phyloP scores from a whole-genome alignment of 2,888 invertebrate species.

The Parnassius smintheus region DNA sequence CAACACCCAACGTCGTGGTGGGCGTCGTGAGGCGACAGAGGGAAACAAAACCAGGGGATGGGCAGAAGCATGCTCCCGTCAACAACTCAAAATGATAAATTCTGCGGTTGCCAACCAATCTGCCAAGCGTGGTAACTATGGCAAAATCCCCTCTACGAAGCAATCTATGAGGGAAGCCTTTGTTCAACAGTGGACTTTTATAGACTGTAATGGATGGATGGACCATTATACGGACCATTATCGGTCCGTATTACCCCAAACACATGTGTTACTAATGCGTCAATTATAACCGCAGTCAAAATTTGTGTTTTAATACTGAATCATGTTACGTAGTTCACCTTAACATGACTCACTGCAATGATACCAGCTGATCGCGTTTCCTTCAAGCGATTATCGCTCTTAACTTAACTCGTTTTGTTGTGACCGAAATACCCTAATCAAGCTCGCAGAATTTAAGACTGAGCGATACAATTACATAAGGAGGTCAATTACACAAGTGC shows the following conservation, averaged over 20 bases:
- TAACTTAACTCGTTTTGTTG: background rate
- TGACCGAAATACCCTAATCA: background rate
- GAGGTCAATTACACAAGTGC: conserved; percentile 2
- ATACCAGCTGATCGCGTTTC: conserved; percentile 9
- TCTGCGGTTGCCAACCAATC: no score
- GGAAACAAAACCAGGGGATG: no score
- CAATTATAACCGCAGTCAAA: background rate
- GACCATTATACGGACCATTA: no score
- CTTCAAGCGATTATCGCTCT: conserved; percentile 7
- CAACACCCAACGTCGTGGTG: no score
- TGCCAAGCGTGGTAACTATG: no score
- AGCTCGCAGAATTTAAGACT: background rate
- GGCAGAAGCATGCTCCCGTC: no score
- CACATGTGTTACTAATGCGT: background rate
- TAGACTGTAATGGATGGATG: no score
- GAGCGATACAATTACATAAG: conserved; percentile 8
- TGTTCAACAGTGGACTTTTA: no score
- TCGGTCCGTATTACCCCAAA: background rate
- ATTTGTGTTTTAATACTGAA: background rate
- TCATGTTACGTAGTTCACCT: conserved; percentile 2
- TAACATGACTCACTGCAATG: background rate
- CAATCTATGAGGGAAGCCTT: no score
- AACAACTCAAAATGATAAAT: no score
- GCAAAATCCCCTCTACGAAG: no score
- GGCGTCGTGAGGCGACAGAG: no score